Evolutionary conservation across 2,113 vertebrate genomes (phyloP), one percentile per base, ranked within the genome.

Genomic region (Jaculus jaculus): DNA sequence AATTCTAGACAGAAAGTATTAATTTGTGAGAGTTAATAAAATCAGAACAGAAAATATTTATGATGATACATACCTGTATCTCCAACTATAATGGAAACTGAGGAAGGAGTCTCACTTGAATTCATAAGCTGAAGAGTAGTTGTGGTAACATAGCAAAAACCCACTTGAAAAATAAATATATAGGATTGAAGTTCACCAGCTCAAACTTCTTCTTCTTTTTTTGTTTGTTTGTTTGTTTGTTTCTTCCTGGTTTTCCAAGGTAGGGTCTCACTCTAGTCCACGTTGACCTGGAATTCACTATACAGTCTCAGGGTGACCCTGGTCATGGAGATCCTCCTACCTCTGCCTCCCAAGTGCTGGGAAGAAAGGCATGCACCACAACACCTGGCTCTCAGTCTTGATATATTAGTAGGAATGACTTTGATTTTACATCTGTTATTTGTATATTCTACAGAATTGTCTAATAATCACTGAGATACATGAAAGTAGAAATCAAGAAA

Each of bases 31-130:
- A 34, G 21, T 18, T 68, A 73, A 85, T 0, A 93, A 86, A 16
- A 68, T 86, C 3, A 54, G 21, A 86, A 82, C 63, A 89, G 63
- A 84, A 95, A 89, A 74, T 78, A 91, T 51, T 80, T 73, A 65
- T 15, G 20, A 6, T 17, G 12, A 21, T 51, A 2, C 63, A 23
- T 24, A 39, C 42, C 32, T 26, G 15, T 54, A 71, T 21, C 21
- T 84, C 42, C 15, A 17, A 34, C 20, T 34, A 54, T 28, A 54
- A 84, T 21, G 21, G 65, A 69, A 7, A 17, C 82, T 69, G 21
- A 54, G 32, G 12, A 30, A 69, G 65, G 21, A 69, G 65, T 32
- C 16, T 34, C 13, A 69, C 20, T 51, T 84, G 30, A 42, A 3
- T 17, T 34, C 21, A 26, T 21, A 17, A 51, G 32, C 34, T 18